A percentile compares a stretch with the other conserved stretches of the same genome.
phyloP scores from a whole-genome alignment of 2,797 vertebrate species.

The Rhyacichthys aspro region DNA sequence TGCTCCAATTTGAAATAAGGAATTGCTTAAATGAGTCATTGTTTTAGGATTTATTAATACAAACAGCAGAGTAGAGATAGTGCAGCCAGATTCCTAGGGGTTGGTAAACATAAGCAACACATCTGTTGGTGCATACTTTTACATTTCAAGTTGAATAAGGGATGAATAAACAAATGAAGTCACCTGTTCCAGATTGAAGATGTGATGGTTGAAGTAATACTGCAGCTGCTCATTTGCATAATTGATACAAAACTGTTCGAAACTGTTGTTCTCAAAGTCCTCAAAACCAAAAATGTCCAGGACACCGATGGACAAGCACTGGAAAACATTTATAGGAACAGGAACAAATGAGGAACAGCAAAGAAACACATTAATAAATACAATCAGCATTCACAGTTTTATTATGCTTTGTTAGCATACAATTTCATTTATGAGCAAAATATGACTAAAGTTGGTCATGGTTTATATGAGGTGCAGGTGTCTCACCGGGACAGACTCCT shows the following conservation, averaged over 20 bases:
- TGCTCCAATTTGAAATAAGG: conserved; percentile 10
- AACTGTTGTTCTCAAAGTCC: conserved; percentile 97
- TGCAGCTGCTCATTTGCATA: conserved; percentile 98
- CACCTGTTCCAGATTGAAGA: conserved; percentile 98
- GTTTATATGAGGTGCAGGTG: neutral
- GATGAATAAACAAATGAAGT: conserved; percentile 5
- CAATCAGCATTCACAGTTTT: too few relatives aligned
- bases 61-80: conserved; percentile 13
- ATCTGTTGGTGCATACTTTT: neutral
- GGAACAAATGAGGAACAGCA: neutral
- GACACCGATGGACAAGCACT: conserved; percentile 97
- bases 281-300: conserved; percentile 99
- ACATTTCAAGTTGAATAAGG: neutral
- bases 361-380: neutral
- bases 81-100: neutral
- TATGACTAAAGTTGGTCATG: too few relatives aligned
- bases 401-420: too few relatives aligned
- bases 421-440: too few relatives aligned
- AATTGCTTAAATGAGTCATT: conserved; percentile 43
- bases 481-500: conserved; percentile 90
- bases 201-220: conserved; percentile 99
- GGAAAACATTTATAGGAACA: conserved; percentile 9
- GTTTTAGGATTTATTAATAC: conserved; percentile 9
- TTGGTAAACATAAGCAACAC: neutral
- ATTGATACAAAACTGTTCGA: conserved; percentile 99